Evolutionary conservation across 2,113 vertebrate genomes (phyloP), one percentile per base, ranked within the genome.

Genomic region (Cromileptes altivelis): DNA sequence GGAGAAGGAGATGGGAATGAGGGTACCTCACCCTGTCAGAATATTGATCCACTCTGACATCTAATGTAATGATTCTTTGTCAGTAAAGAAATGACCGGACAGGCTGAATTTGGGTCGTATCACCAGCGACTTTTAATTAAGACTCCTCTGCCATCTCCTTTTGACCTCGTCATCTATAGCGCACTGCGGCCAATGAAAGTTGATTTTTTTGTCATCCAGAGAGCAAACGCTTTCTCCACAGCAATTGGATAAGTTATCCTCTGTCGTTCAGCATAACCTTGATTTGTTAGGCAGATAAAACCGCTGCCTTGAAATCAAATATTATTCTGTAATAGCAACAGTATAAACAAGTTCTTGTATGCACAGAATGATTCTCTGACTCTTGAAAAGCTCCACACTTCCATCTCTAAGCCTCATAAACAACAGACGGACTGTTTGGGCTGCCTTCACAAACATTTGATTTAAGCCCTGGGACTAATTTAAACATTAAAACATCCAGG

Each of bases 11-110:
- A 82, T 27, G 89, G 57, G 86, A 86, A 71, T 19, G 90, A 90
- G 88, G 92, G 87, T 83, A 84, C 90, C 91, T 94, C 89, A 93
- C 85, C 94, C 83, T 86, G 94, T 94, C 91, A 87, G 82, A 92
- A 95, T 96, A 96, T 95, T 95, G 95, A 95, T 96, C 94, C 85
- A 63, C 89, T 85, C 58, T 90, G 89, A 95, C 93, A 94, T 92
- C 92, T 92, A 92, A 85, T 86, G 93, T 95, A 95, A 88, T 94
- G 84, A 94, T 95, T 91, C 93, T 94, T 93, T 94, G 91, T 94
- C 93, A 95, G 93, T 87, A 89, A 86, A 81, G 82, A 87, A 94
- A 94, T 90, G 93, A 93, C 60, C 91, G 74, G 89, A 88, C 87
- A 75, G 78, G 75, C 75, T 89, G 89, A 92, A 90, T 92, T 92